A percentile compares a stretch with the other conserved stretches of the same genome.
Conservation (phyloP, 2,888 invertebrate genomes). For the Drosophila eohydei region DNA sequence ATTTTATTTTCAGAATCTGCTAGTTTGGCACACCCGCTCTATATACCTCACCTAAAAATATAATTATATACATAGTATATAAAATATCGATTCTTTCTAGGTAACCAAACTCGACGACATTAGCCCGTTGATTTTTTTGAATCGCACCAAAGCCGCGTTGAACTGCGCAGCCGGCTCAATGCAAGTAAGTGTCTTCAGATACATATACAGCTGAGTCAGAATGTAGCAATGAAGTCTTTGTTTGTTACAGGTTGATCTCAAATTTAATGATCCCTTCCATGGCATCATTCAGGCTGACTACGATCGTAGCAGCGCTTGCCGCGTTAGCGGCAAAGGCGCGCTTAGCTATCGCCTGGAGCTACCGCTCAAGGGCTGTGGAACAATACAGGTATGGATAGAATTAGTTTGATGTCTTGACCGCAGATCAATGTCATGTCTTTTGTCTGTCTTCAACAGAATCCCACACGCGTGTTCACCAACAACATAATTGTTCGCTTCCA, state of each 20-base stretch:
- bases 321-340: conserved; percentile 93
- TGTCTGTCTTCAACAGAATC: conserved; percentile 87
- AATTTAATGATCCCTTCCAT: conserved; percentile 96
- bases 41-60: neutral
- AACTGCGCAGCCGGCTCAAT: conserved; percentile 97
- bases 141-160: conserved; percentile 94
- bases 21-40: neutral
- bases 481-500: conserved; percentile 97
- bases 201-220: no score
- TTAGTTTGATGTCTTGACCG: neutral
- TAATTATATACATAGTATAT: neutral
- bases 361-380: conserved; percentile 95
- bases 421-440: neutral
- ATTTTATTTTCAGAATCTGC: no score
- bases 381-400: conserved; percentile 89
- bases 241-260: conserved; percentile 89
- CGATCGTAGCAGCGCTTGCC: conserved; percentile 95
- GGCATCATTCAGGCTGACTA: conserved; percentile 97
- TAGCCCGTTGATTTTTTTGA: conserved; percentile 93
- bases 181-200: conserved; percentile 87
- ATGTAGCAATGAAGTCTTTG: neutral
- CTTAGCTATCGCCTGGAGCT: conserved; percentile 92
- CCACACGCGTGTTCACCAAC: conserved; percentile 96
- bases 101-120: conserved; percentile 95
- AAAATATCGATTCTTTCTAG: conserved; percentile 75